Percentiles rank a stretch among this genome's conserved stretches.
Conservation (phyloP, 1,140 invertebrate species). For the Littorina saxatilis region DNA sequence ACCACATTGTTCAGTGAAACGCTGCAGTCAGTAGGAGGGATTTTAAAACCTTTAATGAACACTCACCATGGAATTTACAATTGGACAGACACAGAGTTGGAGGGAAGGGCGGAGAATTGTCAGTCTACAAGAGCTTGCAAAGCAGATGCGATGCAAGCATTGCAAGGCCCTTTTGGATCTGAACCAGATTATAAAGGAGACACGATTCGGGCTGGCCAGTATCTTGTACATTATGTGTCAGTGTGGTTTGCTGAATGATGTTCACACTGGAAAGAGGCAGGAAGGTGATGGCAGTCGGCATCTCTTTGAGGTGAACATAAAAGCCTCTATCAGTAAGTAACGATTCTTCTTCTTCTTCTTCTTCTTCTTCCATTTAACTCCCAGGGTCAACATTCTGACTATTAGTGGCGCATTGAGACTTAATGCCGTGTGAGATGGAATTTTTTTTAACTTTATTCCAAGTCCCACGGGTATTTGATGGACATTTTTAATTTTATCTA, state of each 20-base stretch:
- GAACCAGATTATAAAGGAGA: conserved; percentile 18
- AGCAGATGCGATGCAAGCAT: conserved; percentile 29
- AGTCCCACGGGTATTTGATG: too few relatives aligned
- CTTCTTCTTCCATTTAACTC: too few relatives aligned
- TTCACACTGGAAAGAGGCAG: conserved; percentile 23
- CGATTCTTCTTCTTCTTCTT: too few relatives aligned
- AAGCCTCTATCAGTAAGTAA: conserved; percentile 27
- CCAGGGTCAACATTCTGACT: too few relatives aligned
- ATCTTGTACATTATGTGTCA: conserved; percentile 31
- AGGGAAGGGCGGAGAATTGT: conserved; percentile 16
- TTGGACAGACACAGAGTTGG: background rate
- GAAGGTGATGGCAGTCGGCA: background rate
- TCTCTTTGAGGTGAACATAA: conserved; percentile 21
- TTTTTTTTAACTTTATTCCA: too few relatives aligned
- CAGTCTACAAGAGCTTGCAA: conserved; percentile 10
- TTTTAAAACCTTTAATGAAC: too few relatives aligned
- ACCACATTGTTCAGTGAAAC: too few relatives aligned
- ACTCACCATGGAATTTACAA: conserved; percentile 2
- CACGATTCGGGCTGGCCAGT: conserved; percentile 17
- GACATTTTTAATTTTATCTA: too few relatives aligned
- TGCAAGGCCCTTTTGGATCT: conserved; percentile 18
- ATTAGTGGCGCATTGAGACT: too few relatives aligned
- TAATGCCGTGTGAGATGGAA: too few relatives aligned
- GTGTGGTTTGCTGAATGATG: conserved; percentile 26
- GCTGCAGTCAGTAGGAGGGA: too few relatives aligned